phyloP scores from a whole-genome alignment of 2,888 invertebrate genomes.

The Sclerodermus sp. region DNA sequence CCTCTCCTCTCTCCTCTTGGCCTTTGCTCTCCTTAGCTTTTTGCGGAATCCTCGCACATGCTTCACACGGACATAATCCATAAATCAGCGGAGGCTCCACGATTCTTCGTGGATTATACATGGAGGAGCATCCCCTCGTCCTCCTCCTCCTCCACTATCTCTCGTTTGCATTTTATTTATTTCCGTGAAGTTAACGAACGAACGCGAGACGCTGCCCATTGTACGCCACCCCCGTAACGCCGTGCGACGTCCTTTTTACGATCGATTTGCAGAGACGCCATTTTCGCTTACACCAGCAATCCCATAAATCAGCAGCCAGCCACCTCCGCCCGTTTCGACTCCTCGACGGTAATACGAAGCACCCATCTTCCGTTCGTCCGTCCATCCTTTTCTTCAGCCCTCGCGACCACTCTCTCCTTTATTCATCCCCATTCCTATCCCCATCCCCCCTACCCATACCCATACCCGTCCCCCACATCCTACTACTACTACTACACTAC shows the following conservation, averaged over 20 bases:
- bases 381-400: too few relatives aligned
- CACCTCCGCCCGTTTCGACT: too few relatives aligned
- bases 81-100: slow-evolving; percentile 46
- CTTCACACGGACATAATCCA: slow-evolving; percentile 41
- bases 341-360: too few relatives aligned
- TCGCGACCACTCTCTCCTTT: too few relatives aligned
- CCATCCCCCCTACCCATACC: too few relatives aligned
- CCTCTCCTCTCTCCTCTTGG: too few relatives aligned
- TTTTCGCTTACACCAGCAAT: slow-evolving; percentile 34
- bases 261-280: slow-evolving; percentile 37
- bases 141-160: slow-evolving; percentile 22
- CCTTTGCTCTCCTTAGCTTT: slow-evolving; percentile 13
- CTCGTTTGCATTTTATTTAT: slow-evolving; percentile 36
- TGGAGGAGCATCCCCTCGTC: slow-evolving; percentile 26
- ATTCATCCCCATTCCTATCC: too few relatives aligned
- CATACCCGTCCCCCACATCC: too few relatives aligned
- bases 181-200: slow-evolving; percentile 33
- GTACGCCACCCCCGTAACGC: slow-evolving; percentile 21
- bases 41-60: slow-evolving; percentile 32
- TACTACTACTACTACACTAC: too few relatives aligned
- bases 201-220: slow-evolving; percentile 32
- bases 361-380: too few relatives aligned
- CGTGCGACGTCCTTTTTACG: slow-evolving; percentile 29
- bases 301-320: slow-evolving; percentile 30
- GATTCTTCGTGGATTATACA: slow-evolving; percentile 36